Evolutionary conservation across 2,797 vertebrate genomes (phyloP).

Genomic region (Morus bassanus): DNA sequence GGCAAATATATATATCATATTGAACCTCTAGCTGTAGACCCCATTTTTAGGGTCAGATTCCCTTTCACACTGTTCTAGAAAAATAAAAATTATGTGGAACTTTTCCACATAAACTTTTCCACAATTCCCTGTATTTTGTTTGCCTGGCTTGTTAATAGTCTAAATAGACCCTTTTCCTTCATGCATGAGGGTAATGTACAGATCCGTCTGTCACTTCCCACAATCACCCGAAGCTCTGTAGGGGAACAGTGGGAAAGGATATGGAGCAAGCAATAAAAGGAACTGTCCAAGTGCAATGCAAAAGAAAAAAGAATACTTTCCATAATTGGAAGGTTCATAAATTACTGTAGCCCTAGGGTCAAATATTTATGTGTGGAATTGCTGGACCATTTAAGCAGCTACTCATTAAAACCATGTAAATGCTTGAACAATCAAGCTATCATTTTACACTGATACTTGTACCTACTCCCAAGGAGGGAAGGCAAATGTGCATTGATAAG

Average conservation of each 20-base stretch:
- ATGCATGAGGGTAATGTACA: not conserved
- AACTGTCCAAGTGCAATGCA: not conserved
- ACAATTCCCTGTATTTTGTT: conserved; percentile 42
- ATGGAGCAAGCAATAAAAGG: conserved; percentile 14
- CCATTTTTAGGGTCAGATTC: not conserved
- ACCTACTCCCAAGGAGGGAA: conserved; percentile 10
- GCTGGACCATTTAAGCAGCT: conserved; percentile 16
- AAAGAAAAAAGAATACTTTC: conserved; percentile 22
- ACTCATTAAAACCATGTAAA: conserved; percentile 50
- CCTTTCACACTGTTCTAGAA: conserved; percentile 30
- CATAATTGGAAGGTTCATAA: conserved; percentile 45
- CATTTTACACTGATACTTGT: not conserved
- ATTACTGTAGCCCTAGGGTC: conserved; percentile 41
- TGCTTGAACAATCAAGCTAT: conserved; percentile 9
- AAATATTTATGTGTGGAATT: conserved; percentile 49
- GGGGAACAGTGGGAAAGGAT: not conserved
- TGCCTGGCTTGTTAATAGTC: conserved; percentile 48
- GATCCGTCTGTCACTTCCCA: not conserved
- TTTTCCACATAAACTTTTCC: conserved; percentile 47
- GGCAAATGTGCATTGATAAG: not conserved
- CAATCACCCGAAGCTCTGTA: not conserved
- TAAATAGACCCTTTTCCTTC: conserved; percentile 46
- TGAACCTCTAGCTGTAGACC: not conserved
- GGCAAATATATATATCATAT: conserved; percentile 19
- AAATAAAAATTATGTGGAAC: conserved; percentile 36